A percentile compares a stretch with the other conserved stretches of the same genome.
Evolutionary conservation across 2,888 invertebrate genomes (phyloP).

Genomic region (Ditula angustiorana): DNA sequence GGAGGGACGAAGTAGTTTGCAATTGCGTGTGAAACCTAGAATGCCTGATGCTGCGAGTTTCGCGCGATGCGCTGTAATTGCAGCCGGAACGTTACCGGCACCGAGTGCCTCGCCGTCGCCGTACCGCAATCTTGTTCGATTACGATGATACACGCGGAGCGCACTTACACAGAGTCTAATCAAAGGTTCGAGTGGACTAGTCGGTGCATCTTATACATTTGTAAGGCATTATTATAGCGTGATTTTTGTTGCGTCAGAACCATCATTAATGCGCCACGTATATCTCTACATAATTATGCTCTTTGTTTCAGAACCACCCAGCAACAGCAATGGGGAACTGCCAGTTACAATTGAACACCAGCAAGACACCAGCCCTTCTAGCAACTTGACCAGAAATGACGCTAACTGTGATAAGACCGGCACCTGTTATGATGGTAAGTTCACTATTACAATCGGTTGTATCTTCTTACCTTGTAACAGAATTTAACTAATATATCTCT

Average conservation of each 20-base stretch:
- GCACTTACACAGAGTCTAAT: slow-evolving; percentile 64
- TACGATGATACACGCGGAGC: slow-evolving; percentile 65
- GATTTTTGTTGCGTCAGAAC: slow-evolving; percentile 35
- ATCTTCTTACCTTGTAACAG: slow-evolving; percentile 25
- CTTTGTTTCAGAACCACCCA: slow-evolving; percentile 81
- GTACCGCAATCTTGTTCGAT: slow-evolving; percentile 72
- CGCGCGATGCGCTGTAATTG: slow-evolving; percentile 35
- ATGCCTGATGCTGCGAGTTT: slow-evolving; percentile 56
- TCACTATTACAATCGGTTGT: slow-evolving; percentile 11
- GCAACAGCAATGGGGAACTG: slow-evolving; percentile 79
- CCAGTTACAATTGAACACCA: slow-evolving; percentile 92
- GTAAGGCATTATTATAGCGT: slow-evolving; percentile 54
- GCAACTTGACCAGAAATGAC: slow-evolving; percentile 91
- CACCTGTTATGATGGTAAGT: slow-evolving; percentile 96
- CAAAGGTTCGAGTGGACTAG: slow-evolving; percentile 57
- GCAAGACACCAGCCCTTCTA: slow-evolving; percentile 88
- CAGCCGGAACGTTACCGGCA: slow-evolving; percentile 36
- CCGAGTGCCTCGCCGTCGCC: slow-evolving; percentile 49
- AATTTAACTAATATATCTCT: slow-evolving; percentile 51
- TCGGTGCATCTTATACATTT: slow-evolving; percentile 59
- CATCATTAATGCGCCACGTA: slow-evolving; percentile 50
- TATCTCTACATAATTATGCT: slow-evolving; percentile 45
- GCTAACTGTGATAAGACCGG: slow-evolving; percentile 97
- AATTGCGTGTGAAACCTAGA: slow-evolving; percentile 73
- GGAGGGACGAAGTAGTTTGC: slow-evolving; percentile 52